Percentiles rank a stretch among this genome's conserved stretches.
phyloP scores from a whole-genome alignment of 2,888 invertebrate genomes.

The Drosophila borealis region DNA sequence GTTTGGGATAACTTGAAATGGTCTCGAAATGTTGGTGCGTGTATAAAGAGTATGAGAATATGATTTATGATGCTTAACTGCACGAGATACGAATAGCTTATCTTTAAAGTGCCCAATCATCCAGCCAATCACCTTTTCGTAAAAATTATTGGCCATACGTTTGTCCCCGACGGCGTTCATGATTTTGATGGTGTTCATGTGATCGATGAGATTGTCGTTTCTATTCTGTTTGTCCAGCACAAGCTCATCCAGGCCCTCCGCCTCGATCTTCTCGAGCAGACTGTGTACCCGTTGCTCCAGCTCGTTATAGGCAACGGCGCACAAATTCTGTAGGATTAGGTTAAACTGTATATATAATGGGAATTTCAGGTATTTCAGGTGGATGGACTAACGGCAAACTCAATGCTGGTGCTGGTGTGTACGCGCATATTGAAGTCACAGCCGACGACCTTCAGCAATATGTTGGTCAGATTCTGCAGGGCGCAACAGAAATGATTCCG shows the following conservation, averaged over 20 bases:
- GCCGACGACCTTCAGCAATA: conserved; percentile 70
- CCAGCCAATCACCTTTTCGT: conserved; percentile 44
- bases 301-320: conserved; percentile 54
- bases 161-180: conserved; percentile 46
- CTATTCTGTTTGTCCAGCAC: not conserved
- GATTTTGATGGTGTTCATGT: conserved; percentile 56
- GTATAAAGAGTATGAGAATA: not conserved
- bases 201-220: conserved; percentile 36
- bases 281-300: conserved; percentile 54
- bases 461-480: conserved; percentile 68
- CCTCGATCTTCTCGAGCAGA: conserved; percentile 39
- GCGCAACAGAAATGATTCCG: conserved; percentile 67
- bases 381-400: conserved; percentile 55
- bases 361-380: not conserved
- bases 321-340: conserved; percentile 53
- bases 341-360: not conserved
- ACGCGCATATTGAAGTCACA: conserved; percentile 68
- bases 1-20: no score
- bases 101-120: not conserved
- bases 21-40: no score
- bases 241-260: conserved; percentile 33
- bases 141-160: conserved; percentile 29
- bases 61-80: conserved; percentile 12
- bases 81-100: not conserved
- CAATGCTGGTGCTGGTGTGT: conserved; percentile 60